These are phyloP conservation scores for Mesembrinibis cayennensis DNA, from an alignment of 2,113 vertebrate genomes.

Conservation along the genomic window DNA sequence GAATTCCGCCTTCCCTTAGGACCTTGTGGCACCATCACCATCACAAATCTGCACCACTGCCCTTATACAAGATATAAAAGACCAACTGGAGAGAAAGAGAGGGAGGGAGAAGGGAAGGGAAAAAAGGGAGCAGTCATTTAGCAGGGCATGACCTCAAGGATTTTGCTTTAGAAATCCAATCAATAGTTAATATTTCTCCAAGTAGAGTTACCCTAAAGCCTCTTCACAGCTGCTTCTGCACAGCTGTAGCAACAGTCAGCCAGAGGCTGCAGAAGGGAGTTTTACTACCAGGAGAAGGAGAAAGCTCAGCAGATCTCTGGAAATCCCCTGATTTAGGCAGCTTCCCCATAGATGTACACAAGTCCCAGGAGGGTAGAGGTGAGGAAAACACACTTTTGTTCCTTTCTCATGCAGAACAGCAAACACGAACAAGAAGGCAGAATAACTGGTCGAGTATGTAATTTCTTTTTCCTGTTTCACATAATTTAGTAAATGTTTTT, in stretches of 20 bases:
- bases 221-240: background rate
- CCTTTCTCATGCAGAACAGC: background rate
- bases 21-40: background rate
- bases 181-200: background rate
- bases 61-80: background rate
- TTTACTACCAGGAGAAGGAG: background rate
- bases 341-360: background rate
- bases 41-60: background rate
- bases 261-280: background rate
- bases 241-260: background rate
- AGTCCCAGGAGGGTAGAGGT: background rate
- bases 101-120: background rate
- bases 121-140: background rate
- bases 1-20: background rate
- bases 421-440: background rate
- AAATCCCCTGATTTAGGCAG: background rate
- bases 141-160: background rate
- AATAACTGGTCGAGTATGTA: background rate
- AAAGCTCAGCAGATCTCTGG: background rate
- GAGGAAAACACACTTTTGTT: background rate
- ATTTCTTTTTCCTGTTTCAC: background rate
- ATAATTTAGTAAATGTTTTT: background rate
- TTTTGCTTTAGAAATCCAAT: background rate
- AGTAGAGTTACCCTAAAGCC: background rate
- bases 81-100: background rate